Evolutionary conservation across 2,888 invertebrate genomes (phyloP), one percentile per base, ranked within the genome.

Genomic region (Selenia dentaria): DNA sequence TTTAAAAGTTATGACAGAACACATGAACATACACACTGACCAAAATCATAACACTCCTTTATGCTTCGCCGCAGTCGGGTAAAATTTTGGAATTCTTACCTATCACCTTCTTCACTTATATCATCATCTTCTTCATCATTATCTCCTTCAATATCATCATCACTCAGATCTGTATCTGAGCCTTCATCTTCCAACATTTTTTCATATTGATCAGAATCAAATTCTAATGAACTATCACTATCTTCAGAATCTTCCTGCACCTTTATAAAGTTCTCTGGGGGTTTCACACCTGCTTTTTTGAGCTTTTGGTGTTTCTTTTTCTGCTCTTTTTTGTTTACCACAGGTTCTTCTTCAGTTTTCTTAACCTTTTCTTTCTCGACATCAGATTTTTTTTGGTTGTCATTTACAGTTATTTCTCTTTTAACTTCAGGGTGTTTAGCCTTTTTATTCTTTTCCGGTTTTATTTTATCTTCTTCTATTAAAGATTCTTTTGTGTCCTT

Each of bases 191-290:
- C 68, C 26, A 85, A 46, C 61, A 76, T 62, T 39, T 79, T 82
- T 13, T 81, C 80, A 77, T 71, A 88, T 43, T 78, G 86, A 71
- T 87, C 88, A 8, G 85, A 86, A 62, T 87, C 80, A 72, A 87
- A 87, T 3, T 70, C 74, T 10, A 68, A 57, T 6, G 75, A 70
- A 27, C 74, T 73, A 37, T 84, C 84, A 72, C 77, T 78, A 6
- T 80, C 78, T 43, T 62, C 70, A 12, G 68, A 59, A 8, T 73
- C 67, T 41, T 70, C 56, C 26, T 57, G 51, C 20, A 85, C 44
- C 49, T 68, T 70, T 3, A 86, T 78, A 38, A 81, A 87, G 27
- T 83, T 70, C 46, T 75, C 74, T 20, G 67, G 59, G 26, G 67
- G 64, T 42, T 78, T 76, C 0, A 79, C 71, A 45, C 78, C 79